phyloP scores from a whole-genome alignment of 2,113 vertebrate genomes.

The Microcebus tavaratra region DNA sequence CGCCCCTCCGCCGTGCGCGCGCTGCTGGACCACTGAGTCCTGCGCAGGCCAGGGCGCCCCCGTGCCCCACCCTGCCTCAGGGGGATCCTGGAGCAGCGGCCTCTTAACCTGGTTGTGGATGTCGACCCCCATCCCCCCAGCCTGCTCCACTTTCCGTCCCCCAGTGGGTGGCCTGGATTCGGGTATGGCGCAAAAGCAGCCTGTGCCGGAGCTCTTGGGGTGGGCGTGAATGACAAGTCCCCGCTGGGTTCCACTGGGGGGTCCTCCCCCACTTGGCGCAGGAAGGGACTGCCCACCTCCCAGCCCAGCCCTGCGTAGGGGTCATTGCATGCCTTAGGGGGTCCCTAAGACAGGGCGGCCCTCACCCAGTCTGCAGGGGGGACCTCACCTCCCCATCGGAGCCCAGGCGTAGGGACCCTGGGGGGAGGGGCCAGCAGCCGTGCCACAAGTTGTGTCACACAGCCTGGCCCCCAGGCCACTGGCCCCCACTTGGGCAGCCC shows the following conservation, averaged over 20 bases:
- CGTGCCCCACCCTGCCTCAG: neutral
- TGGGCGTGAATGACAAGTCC: neutral
- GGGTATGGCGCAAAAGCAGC: neutral
- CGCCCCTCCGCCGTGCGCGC: neutral
- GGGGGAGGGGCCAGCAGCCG: neutral
- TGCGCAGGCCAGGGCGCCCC: neutral
- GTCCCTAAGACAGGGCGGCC: no score
- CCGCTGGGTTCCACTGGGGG: neutral
- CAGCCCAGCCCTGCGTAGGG: neutral
- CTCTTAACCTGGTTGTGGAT: neutral
- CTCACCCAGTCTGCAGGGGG: neutral
- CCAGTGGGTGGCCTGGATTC: conserved; percentile 52
- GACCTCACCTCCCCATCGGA: neutral
- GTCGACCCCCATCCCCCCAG: neutral
- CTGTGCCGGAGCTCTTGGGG: neutral
- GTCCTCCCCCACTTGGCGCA: neutral
- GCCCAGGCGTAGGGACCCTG: neutral
- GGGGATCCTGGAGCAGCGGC: neutral
- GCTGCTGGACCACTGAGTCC: no score
- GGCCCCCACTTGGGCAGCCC: neutral
- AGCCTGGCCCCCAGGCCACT: fast-evolving
- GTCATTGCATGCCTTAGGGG: neutral
- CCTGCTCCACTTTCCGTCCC: conserved; percentile 40
- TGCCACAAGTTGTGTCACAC: no score
- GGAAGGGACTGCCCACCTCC: neutral